Percentiles rank a stretch among this genome's conserved stretches.
Conservation (phyloP, 2,888 invertebrate species). For the Cosmia pyralina region DNA sequence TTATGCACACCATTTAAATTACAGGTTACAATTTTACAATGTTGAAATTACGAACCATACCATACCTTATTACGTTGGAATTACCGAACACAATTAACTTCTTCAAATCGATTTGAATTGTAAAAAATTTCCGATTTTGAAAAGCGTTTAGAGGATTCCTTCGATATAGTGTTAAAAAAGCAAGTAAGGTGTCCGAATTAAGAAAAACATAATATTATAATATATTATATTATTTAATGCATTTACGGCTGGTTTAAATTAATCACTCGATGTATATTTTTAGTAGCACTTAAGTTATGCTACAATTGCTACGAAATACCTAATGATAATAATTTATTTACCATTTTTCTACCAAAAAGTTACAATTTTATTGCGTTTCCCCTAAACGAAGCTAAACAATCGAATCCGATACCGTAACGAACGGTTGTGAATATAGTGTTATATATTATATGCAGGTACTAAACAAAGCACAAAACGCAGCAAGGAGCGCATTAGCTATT, state of each 20-base stretch:
- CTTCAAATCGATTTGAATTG: background rate
- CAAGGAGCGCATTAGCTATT: background rate
- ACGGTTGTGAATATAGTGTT: background rate
- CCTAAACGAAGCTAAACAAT: background rate
- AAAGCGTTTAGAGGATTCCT: background rate
- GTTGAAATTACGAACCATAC: too few species aligned
- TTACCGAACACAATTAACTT: background rate
- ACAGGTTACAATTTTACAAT: too few species aligned
- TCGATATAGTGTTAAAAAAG: background rate
- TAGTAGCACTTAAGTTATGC: background rate
- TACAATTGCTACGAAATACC: background rate
- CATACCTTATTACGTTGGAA: too few species aligned
- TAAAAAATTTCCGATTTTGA: background rate
- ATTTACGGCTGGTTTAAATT: background rate
- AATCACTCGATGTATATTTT: background rate
- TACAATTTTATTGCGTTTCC: background rate
- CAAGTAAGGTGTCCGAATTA: background rate
- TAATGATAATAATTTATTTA: background rate
- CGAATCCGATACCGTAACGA: background rate
- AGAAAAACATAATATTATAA: background rate
- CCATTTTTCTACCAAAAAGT: background rate
- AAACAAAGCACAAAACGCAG: background rate
- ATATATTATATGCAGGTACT: too few species aligned
- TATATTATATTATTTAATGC: background rate
- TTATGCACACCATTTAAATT: too few species aligned